Base-by-base conservation (phyloP, 2,113 vertebrate species). In the Oncorhynchus kisutch region DNA sequence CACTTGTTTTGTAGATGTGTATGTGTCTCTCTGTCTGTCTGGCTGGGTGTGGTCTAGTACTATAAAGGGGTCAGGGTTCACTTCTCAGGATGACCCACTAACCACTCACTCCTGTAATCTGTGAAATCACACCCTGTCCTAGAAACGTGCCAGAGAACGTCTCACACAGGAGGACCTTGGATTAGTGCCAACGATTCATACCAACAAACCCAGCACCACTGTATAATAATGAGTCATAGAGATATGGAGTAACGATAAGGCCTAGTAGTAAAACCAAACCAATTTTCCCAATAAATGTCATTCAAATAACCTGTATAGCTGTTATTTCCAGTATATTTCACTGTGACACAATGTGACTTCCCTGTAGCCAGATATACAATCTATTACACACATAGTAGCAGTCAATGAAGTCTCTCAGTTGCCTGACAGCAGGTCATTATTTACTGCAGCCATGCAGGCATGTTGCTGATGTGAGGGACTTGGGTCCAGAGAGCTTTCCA, bases 361-460 rank as follows among this genome's bases (percentile, higher is more conserved):
- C 67, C 20, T 51, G 16, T 49, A 73, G 51, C 67, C 22, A 74
- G 7, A 74, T 16, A 29, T 48, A 8, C 8, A 20, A 16, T 75
- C n/a, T 34, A 4, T 64, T 49, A 69, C 66, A 27, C 74, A 66
- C 51, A 6, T 18, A 51, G 12, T 12, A 70, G 54, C 20, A 34
- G n/a, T 76, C 45, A 74, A 78, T 66, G 25, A 20, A 24, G 79
- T 81, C 82, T 83, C 82, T 70, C 71, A 16, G 76, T 85, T 85
- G 80, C 79, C 57, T 83, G 71, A 85, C 81, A 85, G 76, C 76
- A 13, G 67, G 86, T 88, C 72, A 81, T 84, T 87, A 80, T 84
- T 91, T 85, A 74, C 72, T 78, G 70, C n/a, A 14, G 25, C 12
- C 14, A 14, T 54, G 73, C 5, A 29, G 24, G 8, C 72, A 71